Conservation (phyloP, 2,888 invertebrate species). For the Yponomeuta evonymella region DNA sequence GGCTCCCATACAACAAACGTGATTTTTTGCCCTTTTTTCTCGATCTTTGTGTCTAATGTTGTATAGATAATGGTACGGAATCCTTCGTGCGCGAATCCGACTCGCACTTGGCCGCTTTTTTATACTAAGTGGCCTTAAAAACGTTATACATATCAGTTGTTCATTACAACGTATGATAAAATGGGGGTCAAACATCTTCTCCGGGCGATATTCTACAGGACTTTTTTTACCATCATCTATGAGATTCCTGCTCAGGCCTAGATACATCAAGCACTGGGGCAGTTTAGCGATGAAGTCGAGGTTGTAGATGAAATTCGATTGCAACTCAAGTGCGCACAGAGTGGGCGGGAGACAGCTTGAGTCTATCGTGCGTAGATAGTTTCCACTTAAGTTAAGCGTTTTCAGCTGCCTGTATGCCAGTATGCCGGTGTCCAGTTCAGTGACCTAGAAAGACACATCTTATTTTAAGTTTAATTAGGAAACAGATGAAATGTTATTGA, state of each 20-base stretch:
- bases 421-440: slow-evolving; percentile 55
- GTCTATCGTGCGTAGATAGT: slow-evolving; percentile 36
- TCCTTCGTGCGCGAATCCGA: too few species aligned
- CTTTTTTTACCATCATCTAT: slow-evolving; percentile 40
- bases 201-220: background rate
- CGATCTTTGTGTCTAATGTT: too few species aligned
- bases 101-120: too few species aligned
- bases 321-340: slow-evolving; percentile 41
- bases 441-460: slow-evolving; percentile 48
- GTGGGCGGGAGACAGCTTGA: slow-evolving; percentile 38
- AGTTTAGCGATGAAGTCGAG: slow-evolving; percentile 41
- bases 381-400: slow-evolving; percentile 63
- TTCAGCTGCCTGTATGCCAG: slow-evolving; percentile 51
- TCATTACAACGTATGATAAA: too few species aligned
- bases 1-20: too few species aligned
- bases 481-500: too few species aligned
- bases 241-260: slow-evolving; percentile 72
- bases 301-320: slow-evolving; percentile 37
- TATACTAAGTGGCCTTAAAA: too few species aligned
- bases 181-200: too few species aligned
- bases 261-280: slow-evolving; percentile 57
- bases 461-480: too few species aligned
- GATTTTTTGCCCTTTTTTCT: too few species aligned
- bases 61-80: too few species aligned
- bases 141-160: too few species aligned